Evolutionary conservation across 2,797 vertebrate species (phyloP).

Genomic region (Sebastes hopkinsi): DNA sequence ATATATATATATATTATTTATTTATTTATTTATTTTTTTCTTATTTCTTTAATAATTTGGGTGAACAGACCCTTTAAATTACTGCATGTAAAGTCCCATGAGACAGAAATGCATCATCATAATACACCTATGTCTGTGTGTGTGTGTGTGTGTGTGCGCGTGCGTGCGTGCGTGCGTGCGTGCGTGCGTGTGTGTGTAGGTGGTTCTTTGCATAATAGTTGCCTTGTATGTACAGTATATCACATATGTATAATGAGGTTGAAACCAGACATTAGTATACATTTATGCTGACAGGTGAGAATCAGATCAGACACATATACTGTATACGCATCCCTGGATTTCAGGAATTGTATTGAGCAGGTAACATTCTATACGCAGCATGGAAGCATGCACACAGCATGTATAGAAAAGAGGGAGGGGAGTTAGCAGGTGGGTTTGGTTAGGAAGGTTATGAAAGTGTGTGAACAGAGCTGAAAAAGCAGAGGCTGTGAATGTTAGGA

Average conservation of each 20-base stretch:
- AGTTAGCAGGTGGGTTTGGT: constrained; percentile 19
- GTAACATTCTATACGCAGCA: not conserved
- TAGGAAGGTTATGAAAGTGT: constrained; percentile 7
- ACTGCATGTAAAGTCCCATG: not conserved
- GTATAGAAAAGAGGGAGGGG: not conserved
- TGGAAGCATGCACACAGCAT: not conserved
- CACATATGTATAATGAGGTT: not conserved
- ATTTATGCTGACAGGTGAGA: not conserved
- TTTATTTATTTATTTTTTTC: too few relatives aligned
- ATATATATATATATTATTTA: too few relatives aligned
- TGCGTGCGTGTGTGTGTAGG: not conserved
- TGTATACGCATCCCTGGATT: not conserved
- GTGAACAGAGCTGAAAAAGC: constrained; percentile 22
- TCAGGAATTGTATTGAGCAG: not conserved
- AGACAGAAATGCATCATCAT: not conserved
- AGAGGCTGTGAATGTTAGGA: constrained; percentile 16
- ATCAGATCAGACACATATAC: not conserved
- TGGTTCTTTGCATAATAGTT: not conserved
- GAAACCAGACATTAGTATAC: not conserved
- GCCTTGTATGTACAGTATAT: not conserved
- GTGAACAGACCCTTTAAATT: not conserved
- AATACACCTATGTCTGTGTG: not conserved
- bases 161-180: not conserved
- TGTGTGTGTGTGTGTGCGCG: not conserved
- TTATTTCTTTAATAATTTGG: not conserved